A percentile compares a stretch with the other conserved stretches of the same genome.
These are phyloP conservation scores for Melanostoma mellinum DNA, from an alignment of 2,888 invertebrate species.

Conservation along the genomic window DNA sequence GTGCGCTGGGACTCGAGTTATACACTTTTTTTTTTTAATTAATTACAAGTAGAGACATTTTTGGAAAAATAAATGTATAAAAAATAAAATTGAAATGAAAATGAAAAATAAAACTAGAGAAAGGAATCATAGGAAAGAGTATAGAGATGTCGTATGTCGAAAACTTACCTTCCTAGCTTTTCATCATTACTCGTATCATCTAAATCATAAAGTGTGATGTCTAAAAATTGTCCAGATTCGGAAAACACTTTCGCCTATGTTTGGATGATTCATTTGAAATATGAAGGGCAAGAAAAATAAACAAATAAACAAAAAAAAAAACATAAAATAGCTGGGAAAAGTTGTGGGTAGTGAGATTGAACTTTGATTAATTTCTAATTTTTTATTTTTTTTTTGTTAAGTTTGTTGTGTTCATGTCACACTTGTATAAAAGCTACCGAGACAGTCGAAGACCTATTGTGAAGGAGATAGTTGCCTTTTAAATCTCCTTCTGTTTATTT, in stretches of 20 bases:
- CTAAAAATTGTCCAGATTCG: conserved; percentile 82
- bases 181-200: conserved; percentile 95
- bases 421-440: no score
- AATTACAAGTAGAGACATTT: conserved; percentile 68
- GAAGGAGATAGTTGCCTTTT: no score
- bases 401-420: no score
- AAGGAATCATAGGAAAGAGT: conserved; percentile 9
- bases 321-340: conserved; percentile 68
- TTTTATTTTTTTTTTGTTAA: neutral
- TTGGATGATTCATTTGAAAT: conserved; percentile 63
- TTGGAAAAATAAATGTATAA: conserved; percentile 20
- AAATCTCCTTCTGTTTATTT: no score
- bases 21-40: conserved; percentile 6
- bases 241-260: conserved; percentile 80
- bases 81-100: conserved; percentile 30
- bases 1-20: conserved; percentile 40
- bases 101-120: conserved; percentile 15
- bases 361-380: conserved; percentile 2
- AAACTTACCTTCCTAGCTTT: conserved; percentile 92
- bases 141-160: conserved; percentile 4
- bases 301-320: conserved; percentile 71
- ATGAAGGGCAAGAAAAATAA: conserved; percentile 74
- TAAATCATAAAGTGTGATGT: conserved; percentile 91
- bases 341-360: conserved; percentile 61
- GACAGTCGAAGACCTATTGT: no score